Conservation (phyloP, 2,113 vertebrate genomes). For the Agelaius tricolor region DNA sequence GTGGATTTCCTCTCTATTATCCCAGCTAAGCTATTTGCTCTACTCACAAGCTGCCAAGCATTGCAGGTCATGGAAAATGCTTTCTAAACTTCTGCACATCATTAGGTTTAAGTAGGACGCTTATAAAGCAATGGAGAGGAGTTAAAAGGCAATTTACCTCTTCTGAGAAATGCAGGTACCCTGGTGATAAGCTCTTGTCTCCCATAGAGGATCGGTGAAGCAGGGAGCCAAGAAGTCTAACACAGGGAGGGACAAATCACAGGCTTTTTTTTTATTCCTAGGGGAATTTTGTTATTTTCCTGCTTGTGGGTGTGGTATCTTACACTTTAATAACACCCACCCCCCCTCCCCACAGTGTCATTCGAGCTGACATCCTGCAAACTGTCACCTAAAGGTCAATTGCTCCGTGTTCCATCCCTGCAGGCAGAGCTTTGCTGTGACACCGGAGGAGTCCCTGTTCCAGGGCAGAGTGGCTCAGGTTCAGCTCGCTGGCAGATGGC, state of each 20-base stretch:
- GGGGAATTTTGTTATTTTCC: neutral
- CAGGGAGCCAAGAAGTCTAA: neutral
- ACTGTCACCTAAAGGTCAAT: constrained; percentile 1
- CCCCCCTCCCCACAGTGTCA: neutral
- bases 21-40: constrained; percentile 56
- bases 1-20: constrained; percentile 54
- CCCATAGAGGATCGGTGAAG: neutral
- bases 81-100: constrained; percentile 45
- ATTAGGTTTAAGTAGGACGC: neutral
- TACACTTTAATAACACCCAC: neutral
- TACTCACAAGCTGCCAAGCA: neutral
- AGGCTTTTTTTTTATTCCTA: neutral
- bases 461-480: neutral
- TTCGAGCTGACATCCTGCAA: neutral
- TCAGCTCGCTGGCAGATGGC: constrained; percentile 47
- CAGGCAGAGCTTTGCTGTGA: constrained; percentile 17
- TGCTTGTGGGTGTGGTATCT: neutral
- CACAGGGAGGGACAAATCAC: neutral
- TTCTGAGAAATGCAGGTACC: neutral
- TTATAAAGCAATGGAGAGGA: neutral
- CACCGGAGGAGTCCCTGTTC: neutral
- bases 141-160: constrained; percentile 15
- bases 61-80: constrained; percentile 38
- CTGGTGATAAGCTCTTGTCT: neutral
- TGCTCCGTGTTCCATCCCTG: neutral